Percentiles rank a stretch among this genome's conserved stretches.
Conservation (phyloP, 2,113 vertebrate genomes). For the Trichechus manatus region DNA sequence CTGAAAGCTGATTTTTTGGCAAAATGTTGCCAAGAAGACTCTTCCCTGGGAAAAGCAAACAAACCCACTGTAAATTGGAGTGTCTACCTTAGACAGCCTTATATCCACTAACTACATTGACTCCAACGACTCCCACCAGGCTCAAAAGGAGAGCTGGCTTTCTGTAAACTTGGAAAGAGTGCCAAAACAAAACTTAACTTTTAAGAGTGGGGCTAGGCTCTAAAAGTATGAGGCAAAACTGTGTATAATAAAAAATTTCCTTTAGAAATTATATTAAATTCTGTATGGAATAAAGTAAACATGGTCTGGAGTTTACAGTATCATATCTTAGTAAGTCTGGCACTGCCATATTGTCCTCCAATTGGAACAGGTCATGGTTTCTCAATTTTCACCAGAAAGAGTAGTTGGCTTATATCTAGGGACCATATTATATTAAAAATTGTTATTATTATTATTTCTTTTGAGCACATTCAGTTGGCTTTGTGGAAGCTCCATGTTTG, state of each 20-base stretch:
- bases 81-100: neutral
- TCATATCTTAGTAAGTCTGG: neutral
- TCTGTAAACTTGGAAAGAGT: neutral
- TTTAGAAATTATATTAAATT: neutral
- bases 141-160: neutral
- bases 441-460: neutral
- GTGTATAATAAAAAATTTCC: neutral
- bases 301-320: rapidly evolving
- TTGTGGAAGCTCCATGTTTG: neutral
- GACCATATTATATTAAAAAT: neutral
- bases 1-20: neutral
- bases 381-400: neutral
- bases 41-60: neutral
- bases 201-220: neutral
- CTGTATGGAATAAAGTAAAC: neutral
- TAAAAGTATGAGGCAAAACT: neutral
- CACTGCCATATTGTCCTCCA: neutral
- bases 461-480: neutral
- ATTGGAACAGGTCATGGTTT: neutral
- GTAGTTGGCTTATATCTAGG: neutral
- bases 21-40: neutral
- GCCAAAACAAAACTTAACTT: neutral
- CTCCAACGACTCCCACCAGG: neutral
- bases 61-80: neutral
- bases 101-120: rapidly evolving